phyloP scores from a whole-genome alignment of 2,797 vertebrate genomes.

The Gouania willdenowi region DNA sequence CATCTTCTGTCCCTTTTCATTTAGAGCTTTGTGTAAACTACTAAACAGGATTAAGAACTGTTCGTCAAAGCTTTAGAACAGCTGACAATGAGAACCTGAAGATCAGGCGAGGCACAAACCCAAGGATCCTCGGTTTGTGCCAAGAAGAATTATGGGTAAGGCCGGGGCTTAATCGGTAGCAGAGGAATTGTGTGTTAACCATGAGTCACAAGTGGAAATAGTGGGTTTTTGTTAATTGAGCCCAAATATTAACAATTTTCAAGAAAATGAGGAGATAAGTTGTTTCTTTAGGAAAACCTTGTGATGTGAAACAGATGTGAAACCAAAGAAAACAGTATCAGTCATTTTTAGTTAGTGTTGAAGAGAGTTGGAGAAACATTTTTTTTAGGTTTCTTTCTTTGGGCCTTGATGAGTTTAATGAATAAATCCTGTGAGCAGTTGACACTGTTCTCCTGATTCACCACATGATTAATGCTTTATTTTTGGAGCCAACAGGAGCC shows the following conservation, averaged over 20 bases:
- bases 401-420: too few relatives aligned
- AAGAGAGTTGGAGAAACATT: too few relatives aligned
- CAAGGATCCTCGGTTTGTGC: constrained; percentile 47
- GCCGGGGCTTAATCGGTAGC: constrained; percentile 59
- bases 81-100: constrained; percentile 55
- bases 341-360: too few relatives aligned
- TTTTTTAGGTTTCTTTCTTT: too few relatives aligned
- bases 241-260: too few relatives aligned
- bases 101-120: constrained; percentile 40
- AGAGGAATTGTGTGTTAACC: constrained; percentile 55
- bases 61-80: constrained; percentile 39
- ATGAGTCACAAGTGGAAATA: constrained; percentile 47
- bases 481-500: constrained; percentile 6
- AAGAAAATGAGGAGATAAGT: too few relatives aligned
- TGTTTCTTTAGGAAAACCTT: too few relatives aligned
- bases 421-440: neutral
- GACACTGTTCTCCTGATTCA: neutral
- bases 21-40: constrained; percentile 18
- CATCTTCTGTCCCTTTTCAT: constrained; percentile 10
- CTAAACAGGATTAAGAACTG: constrained; percentile 38
- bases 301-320: too few relatives aligned
- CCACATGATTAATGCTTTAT: neutral
- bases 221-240: too few relatives aligned
- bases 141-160: constrained; percentile 58
- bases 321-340: too few relatives aligned